Percentiles rank a stretch among this genome's conserved stretches.
Evolutionary conservation across 2,797 vertebrate genomes (phyloP).

Genomic region (Sphaeramia orbicularis): DNA sequence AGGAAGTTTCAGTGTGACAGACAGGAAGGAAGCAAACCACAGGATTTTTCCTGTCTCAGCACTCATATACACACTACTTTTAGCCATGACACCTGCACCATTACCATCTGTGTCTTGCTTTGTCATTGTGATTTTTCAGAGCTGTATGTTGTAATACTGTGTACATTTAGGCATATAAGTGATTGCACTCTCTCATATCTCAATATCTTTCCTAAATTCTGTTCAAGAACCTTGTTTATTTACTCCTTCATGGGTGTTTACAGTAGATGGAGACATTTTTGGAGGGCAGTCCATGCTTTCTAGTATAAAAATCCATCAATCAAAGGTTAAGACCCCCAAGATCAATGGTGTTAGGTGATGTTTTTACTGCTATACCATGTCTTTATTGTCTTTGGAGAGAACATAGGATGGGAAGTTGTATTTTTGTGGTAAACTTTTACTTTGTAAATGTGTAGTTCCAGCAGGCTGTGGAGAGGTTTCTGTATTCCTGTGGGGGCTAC

Average conservation of each 20-base stretch:
- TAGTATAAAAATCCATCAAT: no score
- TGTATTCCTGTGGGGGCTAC: conserved; percentile 97
- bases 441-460: conserved; percentile 87
- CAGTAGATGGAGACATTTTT: no score
- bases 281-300: no score
- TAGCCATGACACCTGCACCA: conserved; percentile 39
- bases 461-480: conserved; percentile 95
- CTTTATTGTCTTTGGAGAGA: no score
- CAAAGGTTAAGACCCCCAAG: no score
- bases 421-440: neutral
- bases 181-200: no score
- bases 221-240: no score
- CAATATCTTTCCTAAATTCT: no score
- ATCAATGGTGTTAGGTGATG: no score
- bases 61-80: conserved; percentile 4
- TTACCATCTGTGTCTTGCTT: neutral
- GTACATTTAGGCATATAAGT: neutral
- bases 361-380: no score
- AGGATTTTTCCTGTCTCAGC: conserved; percentile 61
- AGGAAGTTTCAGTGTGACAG: conserved; percentile 56
- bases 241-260: no score
- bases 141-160: neutral
- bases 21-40: conserved; percentile 72
- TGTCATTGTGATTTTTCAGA: neutral
- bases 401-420: no score